A percentile compares a stretch with the other conserved stretches of the same genome.
These are phyloP conservation scores for Harpalus rubripes DNA, from an alignment of 2,888 invertebrate genomes.

Conservation along the genomic window DNA sequence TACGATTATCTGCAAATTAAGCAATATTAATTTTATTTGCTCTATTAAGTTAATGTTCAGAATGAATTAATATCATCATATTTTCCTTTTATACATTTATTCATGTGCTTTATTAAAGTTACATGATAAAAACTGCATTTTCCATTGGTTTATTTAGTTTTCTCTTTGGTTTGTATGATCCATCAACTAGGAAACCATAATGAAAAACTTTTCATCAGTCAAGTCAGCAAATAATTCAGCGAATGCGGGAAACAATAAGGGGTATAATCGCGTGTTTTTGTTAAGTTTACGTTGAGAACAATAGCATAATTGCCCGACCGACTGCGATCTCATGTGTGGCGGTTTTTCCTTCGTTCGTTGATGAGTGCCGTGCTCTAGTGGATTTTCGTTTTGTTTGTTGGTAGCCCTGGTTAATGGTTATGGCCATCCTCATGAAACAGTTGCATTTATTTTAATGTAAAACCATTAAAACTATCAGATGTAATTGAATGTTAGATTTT, in stretches of 20 bases:
- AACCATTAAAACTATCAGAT: slow-evolving; percentile 47
- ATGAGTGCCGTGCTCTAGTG: slow-evolving; percentile 46
- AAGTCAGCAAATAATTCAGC: slow-evolving; percentile 36
- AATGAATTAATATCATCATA: neutral
- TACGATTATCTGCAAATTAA: too few relatives aligned
- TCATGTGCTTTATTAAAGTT: neutral
- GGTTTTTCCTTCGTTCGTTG: slow-evolving; percentile 53
- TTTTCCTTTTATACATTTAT: neutral
- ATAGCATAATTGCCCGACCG: slow-evolving; percentile 37
- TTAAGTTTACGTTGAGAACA: slow-evolving; percentile 33
- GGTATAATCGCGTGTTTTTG: slow-evolving; percentile 54
- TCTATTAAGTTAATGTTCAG: neutral
- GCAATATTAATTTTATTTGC: too few relatives aligned
- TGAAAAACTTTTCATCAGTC: slow-evolving; percentile 45
- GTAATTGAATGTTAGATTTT: slow-evolving; percentile 56
- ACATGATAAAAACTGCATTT: neutral
- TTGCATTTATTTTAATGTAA: slow-evolving; percentile 47
- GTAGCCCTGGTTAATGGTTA: slow-evolving; percentile 57
- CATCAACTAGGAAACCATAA: slow-evolving; percentile 45
- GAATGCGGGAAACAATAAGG: slow-evolving; percentile 34
- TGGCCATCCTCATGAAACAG: slow-evolving; percentile 49
- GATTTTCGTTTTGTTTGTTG: slow-evolving; percentile 60
- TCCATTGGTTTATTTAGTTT: neutral
- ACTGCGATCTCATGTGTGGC: slow-evolving; percentile 47
- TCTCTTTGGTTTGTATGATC: neutral